Evolutionary conservation across 2,888 invertebrate species (phyloP), one percentile per base, ranked within the genome.

Genomic region (Ormia ochracea): DNA sequence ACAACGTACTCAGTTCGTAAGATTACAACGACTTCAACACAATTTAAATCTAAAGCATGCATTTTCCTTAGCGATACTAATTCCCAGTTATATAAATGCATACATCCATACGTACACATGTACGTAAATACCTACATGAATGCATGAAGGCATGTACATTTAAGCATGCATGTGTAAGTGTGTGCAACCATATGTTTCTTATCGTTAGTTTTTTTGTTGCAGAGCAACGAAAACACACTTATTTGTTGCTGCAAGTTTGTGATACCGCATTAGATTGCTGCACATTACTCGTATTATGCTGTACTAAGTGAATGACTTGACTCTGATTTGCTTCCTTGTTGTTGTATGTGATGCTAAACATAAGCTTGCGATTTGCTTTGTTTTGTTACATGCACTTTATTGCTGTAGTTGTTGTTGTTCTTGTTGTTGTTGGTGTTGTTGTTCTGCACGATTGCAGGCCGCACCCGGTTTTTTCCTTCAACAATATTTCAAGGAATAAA

Each of bases 251-350:
- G 58, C 54, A 48, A 69, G 23, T 78, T 74, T 74, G 17, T 66
- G 79, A 80, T 80, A 75, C 54, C 75, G 72, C 75, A 75, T 72
- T 75, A 75, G 79, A 75, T 72, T 72, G 70, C 33, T 61, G 61
- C 58, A 66, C 52, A 65, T 56, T 54, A 43, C 31, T 14, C 17
- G 28, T 36, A 33, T n/a, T n/a, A n/a, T n/a, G n/a, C 33, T 52
- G 14, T 17, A 48, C 21, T 36, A 45, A 73, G 54, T 63, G 59
- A 43, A 74, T 68, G 63, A 69, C 56, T 65, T 58, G 59, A 72
- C 66, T 66, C 21, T 61, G 78, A 81, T 78, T 81, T 81, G 81
- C 81, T 81, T 81, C 81, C 78, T 81, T 52, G 81, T 78, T 80
- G 76, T 80, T 80, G 66, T 56, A 43, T 63, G 54, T 72, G 72